Evolutionary conservation across 2,888 invertebrate species (phyloP).

Genomic region (Ptychoptera albimana): DNA sequence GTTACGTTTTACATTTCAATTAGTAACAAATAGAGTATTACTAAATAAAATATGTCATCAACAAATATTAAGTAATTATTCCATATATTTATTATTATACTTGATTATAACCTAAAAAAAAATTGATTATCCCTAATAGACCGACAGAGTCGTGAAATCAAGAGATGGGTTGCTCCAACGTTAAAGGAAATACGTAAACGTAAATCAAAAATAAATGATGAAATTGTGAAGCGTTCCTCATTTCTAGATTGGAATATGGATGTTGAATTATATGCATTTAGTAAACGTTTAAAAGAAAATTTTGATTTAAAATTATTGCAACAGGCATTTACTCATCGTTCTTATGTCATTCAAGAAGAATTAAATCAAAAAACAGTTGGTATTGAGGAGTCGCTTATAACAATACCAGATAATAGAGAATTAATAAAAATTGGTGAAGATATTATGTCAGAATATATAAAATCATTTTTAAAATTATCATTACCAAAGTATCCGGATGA

Average conservation of each 20-base stretch:
- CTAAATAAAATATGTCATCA: too few species aligned
- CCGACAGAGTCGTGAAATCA: constrained; percentile 15
- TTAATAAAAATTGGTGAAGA: constrained; percentile 50
- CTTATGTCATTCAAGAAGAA: constrained; percentile 58
- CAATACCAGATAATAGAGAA: constrained; percentile 48
- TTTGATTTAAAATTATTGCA: constrained; percentile 54
- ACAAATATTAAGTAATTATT: too few species aligned
- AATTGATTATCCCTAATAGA: too few species aligned
- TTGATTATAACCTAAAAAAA: too few species aligned
- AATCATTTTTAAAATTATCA: constrained; percentile 47
- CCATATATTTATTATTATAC: too few species aligned
- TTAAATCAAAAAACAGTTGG: constrained; percentile 50
- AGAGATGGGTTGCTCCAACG: constrained; percentile 54
- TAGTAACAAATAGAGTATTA: too few species aligned
- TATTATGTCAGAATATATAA: constrained; percentile 48
- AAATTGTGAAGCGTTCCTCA: constrained; percentile 35
- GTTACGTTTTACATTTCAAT: too few species aligned
- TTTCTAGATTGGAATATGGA: constrained; percentile 79
- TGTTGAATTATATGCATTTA: constrained; percentile 78
- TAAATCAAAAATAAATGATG: constrained; percentile 12
- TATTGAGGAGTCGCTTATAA: constrained; percentile 39
- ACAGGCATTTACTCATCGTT: constrained; percentile 63
- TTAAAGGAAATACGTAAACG: constrained; percentile 42
- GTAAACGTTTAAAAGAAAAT: constrained; percentile 66
- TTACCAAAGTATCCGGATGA: constrained; percentile 60